Evolutionary conservation across 2,797 vertebrate genomes (phyloP).

Genomic region (Betta splendens): DNA sequence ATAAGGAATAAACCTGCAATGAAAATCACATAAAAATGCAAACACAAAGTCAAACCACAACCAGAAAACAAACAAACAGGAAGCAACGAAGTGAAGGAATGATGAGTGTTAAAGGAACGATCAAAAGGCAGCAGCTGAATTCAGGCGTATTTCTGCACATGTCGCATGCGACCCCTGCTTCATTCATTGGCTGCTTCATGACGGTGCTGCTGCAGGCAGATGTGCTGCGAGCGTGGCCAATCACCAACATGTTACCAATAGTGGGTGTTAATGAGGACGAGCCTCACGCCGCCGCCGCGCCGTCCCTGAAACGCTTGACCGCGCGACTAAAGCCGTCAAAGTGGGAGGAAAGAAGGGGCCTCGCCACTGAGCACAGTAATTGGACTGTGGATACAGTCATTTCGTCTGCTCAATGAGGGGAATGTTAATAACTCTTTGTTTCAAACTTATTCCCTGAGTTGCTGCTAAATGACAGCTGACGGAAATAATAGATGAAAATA

Average conservation of each 20-base stretch:
- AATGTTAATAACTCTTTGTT: slow-evolving; percentile 26
- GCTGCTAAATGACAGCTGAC: too few relatives aligned
- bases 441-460: slow-evolving; percentile 8
- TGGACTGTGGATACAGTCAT: slow-evolving; percentile 39
- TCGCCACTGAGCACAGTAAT: slow-evolving; percentile 35
- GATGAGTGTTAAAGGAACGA: too few relatives aligned
- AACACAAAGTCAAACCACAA: too few relatives aligned
- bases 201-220: background rate
- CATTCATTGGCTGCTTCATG: slow-evolving; percentile 5
- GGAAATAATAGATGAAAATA: too few relatives aligned
- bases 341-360: slow-evolving; percentile 26
- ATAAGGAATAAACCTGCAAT: too few relatives aligned
- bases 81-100: too few relatives aligned
- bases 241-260: background rate
- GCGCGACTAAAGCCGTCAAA: slow-evolving; percentile 55
- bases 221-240: slow-evolving; percentile 7
- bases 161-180: background rate
- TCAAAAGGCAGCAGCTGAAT: too few relatives aligned
- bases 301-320: too few relatives aligned
- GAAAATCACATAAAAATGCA: too few relatives aligned
- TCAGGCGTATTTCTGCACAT: too few relatives aligned
- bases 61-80: too few relatives aligned
- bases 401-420: slow-evolving; percentile 33
- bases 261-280: background rate
- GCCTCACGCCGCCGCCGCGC: slow-evolving; percentile 4